Evolutionary conservation across 2,797 vertebrate species (phyloP).

Genomic region (Octomys mimax): DNA sequence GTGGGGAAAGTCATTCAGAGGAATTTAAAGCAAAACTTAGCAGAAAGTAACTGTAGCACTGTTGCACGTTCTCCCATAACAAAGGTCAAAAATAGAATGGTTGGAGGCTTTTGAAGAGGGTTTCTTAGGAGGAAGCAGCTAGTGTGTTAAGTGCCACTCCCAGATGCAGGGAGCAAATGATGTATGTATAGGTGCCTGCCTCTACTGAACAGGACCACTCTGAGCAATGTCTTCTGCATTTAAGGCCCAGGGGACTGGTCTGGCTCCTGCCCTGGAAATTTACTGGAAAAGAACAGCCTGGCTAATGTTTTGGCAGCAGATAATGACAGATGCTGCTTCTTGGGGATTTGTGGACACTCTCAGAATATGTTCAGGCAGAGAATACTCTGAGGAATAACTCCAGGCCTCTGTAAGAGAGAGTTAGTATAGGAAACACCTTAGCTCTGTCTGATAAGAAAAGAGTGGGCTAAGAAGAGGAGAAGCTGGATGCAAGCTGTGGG

Average conservation of each 20-base stretch:
- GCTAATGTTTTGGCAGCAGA: slow-evolving; percentile 17
- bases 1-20: not conserved
- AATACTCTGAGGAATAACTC: not conserved
- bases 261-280: slow-evolving; percentile 7
- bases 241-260: not conserved
- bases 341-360: not conserved
- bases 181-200: not conserved
- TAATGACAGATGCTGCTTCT: not conserved
- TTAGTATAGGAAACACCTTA: not conserved
- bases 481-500: not conserved
- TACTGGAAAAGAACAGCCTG: slow-evolving; percentile 25
- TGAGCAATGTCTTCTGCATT: not conserved
- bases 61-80: not conserved
- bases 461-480: not conserved
- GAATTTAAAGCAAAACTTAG: not conserved
- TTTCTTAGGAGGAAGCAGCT: slow-evolving; percentile 17
- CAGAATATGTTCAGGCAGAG: slow-evolving; percentile 23
- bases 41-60: not conserved
- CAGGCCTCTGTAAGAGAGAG: not conserved
- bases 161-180: not conserved
- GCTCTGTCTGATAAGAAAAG: not conserved
- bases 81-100: not conserved
- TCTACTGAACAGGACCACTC: not conserved
- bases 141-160: not conserved
- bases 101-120: slow-evolving; percentile 1